Percentiles rank a stretch among this genome's conserved stretches.
These are phyloP conservation scores for Troides oblongomaculatus DNA, from an alignment of 2,888 invertebrate genomes.

Conservation along the genomic window DNA sequence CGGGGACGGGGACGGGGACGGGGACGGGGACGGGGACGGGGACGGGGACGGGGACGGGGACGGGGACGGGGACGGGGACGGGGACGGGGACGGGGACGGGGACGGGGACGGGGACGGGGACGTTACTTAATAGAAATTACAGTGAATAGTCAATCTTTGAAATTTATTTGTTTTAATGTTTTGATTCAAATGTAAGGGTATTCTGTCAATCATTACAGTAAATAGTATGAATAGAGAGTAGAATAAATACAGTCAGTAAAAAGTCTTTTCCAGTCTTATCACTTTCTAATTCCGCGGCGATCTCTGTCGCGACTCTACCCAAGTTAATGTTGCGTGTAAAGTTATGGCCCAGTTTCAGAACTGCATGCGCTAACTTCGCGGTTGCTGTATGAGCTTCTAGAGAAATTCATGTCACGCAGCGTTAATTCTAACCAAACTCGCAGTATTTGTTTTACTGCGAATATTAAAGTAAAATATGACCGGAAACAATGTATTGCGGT, in stretches of 20 bases:
- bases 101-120: too few relatives aligned
- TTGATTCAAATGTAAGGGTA: too few relatives aligned
- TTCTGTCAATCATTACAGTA: neutral
- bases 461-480: conserved; percentile 34
- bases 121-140: too few relatives aligned
- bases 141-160: too few relatives aligned
- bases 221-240: neutral
- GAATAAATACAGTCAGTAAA: neutral
- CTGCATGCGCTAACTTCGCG: conserved; percentile 66
- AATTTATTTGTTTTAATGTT: too few relatives aligned
- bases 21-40: too few relatives aligned
- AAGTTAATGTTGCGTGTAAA: conserved; percentile 76
- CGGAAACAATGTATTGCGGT: conserved; percentile 22
- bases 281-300: conserved; percentile 36
- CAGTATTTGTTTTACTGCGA: conserved; percentile 28
- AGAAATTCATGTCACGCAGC: conserved; percentile 61
- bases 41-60: too few relatives aligned
- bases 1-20: too few relatives aligned
- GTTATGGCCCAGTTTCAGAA: conserved; percentile 65
- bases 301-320: conserved; percentile 59
- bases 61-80: too few relatives aligned
- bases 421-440: conserved; percentile 48
- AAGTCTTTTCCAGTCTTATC: conserved; percentile 4
- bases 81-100: too few relatives aligned
- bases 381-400: conserved; percentile 53